A percentile compares a stretch with the other conserved stretches of the same genome.
These are phyloP conservation scores for Aplysina aerophoba DNA, from an alignment of 37 sponge, comb jelly and placozoan genomes.

Conservation along the genomic window DNA sequence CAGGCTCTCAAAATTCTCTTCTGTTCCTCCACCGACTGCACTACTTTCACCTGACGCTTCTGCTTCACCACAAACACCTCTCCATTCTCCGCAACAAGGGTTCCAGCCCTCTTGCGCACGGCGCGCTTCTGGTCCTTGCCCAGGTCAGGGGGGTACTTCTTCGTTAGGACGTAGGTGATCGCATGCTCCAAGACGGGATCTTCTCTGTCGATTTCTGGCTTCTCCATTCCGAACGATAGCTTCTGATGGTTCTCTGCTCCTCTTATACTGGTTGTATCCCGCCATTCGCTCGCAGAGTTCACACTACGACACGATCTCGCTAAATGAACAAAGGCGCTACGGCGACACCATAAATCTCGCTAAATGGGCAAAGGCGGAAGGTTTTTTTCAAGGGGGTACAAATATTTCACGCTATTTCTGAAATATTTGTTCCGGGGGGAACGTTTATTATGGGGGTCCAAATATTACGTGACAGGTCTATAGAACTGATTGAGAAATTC, in stretches of 20 bases:
- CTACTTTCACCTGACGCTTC: conserved; percentile 35
- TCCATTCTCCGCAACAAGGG: conserved; percentile 15
- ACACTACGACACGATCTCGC: neutral
- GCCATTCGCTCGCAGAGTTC: conserved; percentile 21
- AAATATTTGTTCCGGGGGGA: no score
- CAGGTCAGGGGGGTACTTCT: conserved; percentile 11
- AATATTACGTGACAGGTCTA: no score
- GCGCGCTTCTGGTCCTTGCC: conserved; percentile 22
- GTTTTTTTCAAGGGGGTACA: no score
- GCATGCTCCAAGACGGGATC: conserved; percentile 9
- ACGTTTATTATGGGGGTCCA: no score
- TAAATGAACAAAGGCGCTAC: neutral
- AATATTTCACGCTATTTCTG: no score
- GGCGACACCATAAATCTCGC: no score
- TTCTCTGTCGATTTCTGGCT: conserved; percentile 30
- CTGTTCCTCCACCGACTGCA: conserved; percentile 36
- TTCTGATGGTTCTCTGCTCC: conserved; percentile 27
- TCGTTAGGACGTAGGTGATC: conserved; percentile 17
- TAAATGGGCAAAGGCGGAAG: no score
- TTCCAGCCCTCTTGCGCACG: conserved; percentile 8
- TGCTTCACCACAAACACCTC: conserved; percentile 4
- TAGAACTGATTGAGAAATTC: no score
- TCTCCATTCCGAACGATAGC: conserved; percentile 32
- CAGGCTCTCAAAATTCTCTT: conserved; percentile 42
- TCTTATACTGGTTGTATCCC: conserved; percentile 24